Conservation (phyloP, 1,140 invertebrate genomes). For the Scaptomyza pallida region DNA sequence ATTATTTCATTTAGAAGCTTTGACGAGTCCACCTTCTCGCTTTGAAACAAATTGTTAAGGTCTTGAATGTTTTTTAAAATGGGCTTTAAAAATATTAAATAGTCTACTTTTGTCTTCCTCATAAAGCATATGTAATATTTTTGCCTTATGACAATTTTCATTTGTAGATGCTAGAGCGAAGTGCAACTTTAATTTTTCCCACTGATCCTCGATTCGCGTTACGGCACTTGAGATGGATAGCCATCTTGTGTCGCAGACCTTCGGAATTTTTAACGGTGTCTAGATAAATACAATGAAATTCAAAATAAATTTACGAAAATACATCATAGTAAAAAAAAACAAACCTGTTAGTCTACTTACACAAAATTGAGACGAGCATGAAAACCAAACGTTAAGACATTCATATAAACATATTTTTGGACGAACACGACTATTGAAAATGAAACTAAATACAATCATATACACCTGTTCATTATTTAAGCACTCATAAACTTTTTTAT, state of each 20-base stretch:
- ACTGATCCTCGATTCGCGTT: constrained; percentile 24
- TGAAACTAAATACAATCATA: too few species aligned
- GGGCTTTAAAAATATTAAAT: constrained; percentile 13
- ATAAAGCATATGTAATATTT: constrained; percentile 12
- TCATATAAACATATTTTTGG: not conserved
- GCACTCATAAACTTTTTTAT: too few species aligned
- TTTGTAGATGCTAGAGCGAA: not conserved
- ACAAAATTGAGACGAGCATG: constrained; percentile 8
- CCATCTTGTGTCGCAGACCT: constrained; percentile 9
- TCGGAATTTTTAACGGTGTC: constrained; percentile 10
- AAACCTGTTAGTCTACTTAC: too few species aligned
- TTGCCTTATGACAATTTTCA: constrained; percentile 6
- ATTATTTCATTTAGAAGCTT: too few species aligned
- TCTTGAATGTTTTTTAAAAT: constrained; percentile 12
- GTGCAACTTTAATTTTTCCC: constrained; percentile 24
- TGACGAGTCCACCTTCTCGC: not conserved
- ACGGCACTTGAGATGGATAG: constrained; percentile 20
- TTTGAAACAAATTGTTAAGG: not conserved
- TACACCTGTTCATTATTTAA: too few species aligned
- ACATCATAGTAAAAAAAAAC: too few species aligned
- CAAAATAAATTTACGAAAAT: too few species aligned
- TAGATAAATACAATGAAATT: constrained; percentile 1
- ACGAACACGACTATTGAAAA: too few species aligned
- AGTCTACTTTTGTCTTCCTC: constrained; percentile 9
- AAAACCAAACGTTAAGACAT: not conserved